These are phyloP conservation scores for Zoanthus sociatus DNA, from an alignment of 92 coral and sea anemone species.

Conservation along the genomic window DNA sequence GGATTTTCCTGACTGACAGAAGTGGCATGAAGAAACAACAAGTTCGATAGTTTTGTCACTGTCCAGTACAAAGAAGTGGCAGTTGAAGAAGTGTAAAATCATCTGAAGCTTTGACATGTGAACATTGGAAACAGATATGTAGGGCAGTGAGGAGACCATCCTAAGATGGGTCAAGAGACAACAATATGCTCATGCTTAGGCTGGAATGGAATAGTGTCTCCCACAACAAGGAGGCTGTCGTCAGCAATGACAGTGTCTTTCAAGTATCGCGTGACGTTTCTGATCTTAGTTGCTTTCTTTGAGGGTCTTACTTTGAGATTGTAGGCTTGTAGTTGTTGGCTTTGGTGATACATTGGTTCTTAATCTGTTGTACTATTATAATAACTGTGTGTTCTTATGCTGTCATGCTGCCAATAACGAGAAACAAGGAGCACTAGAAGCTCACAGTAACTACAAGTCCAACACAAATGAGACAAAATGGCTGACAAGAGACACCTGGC, in stretches of 20 bases:
- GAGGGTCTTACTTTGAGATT: conserved; percentile 18
- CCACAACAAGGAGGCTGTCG: conserved; percentile 16
- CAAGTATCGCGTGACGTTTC: conserved; percentile 61
- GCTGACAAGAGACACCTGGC: no score
- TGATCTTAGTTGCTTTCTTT: conserved; percentile 56
- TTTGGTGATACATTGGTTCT: no score
- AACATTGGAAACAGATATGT: conserved; percentile 33
- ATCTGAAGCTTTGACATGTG: conserved; percentile 58
- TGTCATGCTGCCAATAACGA: no score
- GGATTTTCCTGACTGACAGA: background rate
- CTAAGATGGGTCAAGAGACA: conserved; percentile 21
- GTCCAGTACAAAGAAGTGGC: conserved; percentile 59
- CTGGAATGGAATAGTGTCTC: conserved; percentile 6
- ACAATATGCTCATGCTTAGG: conserved; percentile 23
- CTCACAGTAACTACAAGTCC: no score
- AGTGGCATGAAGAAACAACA: conserved; percentile 50
- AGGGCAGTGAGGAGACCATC: conserved; percentile 46
- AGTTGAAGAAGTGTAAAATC: conserved; percentile 32
- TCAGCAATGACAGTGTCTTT: conserved; percentile 56
- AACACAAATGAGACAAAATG: no score
- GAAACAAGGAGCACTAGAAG: no score
- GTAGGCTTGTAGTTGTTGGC: no score
- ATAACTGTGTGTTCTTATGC: no score
- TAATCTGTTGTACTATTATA: no score
- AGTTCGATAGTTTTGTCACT: conserved; percentile 47